These are phyloP conservation scores for Chymomyza amoena DNA, from an alignment of 2,888 invertebrate genomes.

Conservation along the genomic window DNA sequence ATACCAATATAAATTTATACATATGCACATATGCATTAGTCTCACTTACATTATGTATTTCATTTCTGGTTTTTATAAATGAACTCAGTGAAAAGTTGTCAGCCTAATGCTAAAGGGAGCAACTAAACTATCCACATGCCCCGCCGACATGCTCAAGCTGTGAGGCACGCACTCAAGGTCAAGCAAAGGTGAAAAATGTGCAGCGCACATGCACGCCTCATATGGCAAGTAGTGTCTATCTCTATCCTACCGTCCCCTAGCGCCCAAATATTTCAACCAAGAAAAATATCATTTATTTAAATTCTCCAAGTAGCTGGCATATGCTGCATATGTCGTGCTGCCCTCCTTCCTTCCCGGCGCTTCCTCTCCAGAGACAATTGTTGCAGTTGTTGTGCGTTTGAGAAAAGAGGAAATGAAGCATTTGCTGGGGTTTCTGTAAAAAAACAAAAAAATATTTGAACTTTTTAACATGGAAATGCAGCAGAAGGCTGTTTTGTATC, in stretches of 20 bases:
- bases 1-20: not conserved
- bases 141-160: constrained; percentile 1
- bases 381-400: constrained; percentile 44
- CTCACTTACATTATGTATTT: not conserved
- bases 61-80: constrained; percentile 38
- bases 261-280: constrained; percentile 25
- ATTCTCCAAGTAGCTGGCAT: constrained; percentile 47
- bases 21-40: not conserved
- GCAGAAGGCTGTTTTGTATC: constrained; percentile 42
- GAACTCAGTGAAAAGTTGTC: constrained; percentile 52
- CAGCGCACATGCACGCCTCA: constrained; percentile 49
- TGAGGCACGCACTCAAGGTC: constrained; percentile 58
- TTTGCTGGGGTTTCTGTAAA: constrained; percentile 49
- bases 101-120: constrained; percentile 38
- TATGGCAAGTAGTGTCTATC: constrained; percentile 18
- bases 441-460: constrained; percentile 55
- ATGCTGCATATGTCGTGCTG: constrained; percentile 40
- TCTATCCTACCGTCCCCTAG: constrained; percentile 5
- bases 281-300: constrained; percentile 58
- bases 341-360: not conserved
- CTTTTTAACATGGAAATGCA: constrained; percentile 68
- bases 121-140: not conserved
- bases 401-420: constrained; percentile 64
- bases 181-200: constrained; percentile 72
- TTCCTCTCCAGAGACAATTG: constrained; percentile 49